A percentile compares a stretch with the other conserved stretches of the same genome.
Evolutionary conservation across 2,888 invertebrate species (phyloP).

Genomic region (Gastracanthus pulcherrimus): DNA sequence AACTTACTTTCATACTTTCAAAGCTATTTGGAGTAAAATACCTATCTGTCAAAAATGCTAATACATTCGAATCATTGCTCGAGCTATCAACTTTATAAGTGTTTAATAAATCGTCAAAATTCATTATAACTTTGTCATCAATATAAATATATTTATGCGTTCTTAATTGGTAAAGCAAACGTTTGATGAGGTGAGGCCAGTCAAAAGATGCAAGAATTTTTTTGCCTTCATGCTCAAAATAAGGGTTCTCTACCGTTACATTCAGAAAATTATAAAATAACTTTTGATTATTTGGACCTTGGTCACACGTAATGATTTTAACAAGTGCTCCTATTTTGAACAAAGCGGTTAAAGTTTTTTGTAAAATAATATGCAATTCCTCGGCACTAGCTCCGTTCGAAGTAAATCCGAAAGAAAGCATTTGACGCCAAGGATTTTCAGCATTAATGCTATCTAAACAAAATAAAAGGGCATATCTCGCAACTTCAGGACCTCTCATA

Average conservation of each 20-base stretch:
- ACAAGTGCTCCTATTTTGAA: background rate
- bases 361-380: background rate
- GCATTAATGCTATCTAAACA: constrained; percentile 53
- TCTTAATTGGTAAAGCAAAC: background rate
- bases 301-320: background rate
- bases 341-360: background rate
- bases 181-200: background rate
- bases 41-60: background rate
- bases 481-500: constrained; percentile 31
- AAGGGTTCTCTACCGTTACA: background rate
- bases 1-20: background rate
- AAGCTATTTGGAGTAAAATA: background rate
- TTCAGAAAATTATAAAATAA: constrained; percentile 16
- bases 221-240: background rate
- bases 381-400: background rate
- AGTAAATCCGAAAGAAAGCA: constrained; percentile 25
- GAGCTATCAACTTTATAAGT: background rate
- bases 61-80: background rate
- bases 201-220: constrained; percentile 5
- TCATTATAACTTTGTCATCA: background rate
- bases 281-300: constrained; percentile 14
- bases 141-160: background rate
- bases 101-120: background rate
- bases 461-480: constrained; percentile 41
- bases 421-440: constrained; percentile 51